Conservation (phyloP, 2,888 invertebrate genomes). For the Lingula anatina region DNA sequence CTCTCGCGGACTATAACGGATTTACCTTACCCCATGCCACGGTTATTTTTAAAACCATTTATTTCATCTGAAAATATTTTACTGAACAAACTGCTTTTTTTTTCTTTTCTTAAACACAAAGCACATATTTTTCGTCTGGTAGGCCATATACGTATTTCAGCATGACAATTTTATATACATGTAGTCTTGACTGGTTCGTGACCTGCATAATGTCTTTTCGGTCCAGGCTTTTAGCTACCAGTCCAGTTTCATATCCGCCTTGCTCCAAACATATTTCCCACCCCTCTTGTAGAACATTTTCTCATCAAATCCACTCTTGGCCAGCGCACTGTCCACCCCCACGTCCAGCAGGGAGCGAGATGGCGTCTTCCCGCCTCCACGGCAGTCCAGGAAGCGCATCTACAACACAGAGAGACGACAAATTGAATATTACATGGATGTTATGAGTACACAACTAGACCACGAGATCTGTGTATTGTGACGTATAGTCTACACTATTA, state of each 20-base stretch:
- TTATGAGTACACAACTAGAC: not conserved
- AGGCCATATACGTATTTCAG: too few relatives aligned
- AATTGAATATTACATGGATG: not conserved
- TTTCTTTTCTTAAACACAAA: too few relatives aligned
- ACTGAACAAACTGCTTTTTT: too few relatives aligned
- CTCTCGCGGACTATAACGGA: too few relatives aligned
- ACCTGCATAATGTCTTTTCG: too few relatives aligned
- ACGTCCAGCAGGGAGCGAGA: slow-evolving; percentile 56
- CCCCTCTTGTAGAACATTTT: slow-evolving; percentile 56
- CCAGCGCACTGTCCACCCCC: slow-evolving; percentile 53
- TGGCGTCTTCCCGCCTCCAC: slow-evolving; percentile 53
- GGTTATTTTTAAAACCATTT: too few relatives aligned
- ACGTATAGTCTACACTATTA: too few relatives aligned
- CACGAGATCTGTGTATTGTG: not conserved
- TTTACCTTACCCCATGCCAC: too few relatives aligned
- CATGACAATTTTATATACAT: too few relatives aligned
- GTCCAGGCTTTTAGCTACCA: slow-evolving; percentile 22
- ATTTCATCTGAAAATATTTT: too few relatives aligned
- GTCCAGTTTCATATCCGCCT: slow-evolving; percentile 25
- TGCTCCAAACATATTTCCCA: slow-evolving; percentile 57
- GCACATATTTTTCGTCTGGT: too few relatives aligned
- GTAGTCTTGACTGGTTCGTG: too few relatives aligned
- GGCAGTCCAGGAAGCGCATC: slow-evolving; percentile 56
- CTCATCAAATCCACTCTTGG: slow-evolving; percentile 56
- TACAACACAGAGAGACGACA: slow-evolving; percentile 17